Evolutionary conservation across 2,113 vertebrate genomes (phyloP), one percentile per base, ranked within the genome.

Genomic region (Myotis davidii): DNA sequence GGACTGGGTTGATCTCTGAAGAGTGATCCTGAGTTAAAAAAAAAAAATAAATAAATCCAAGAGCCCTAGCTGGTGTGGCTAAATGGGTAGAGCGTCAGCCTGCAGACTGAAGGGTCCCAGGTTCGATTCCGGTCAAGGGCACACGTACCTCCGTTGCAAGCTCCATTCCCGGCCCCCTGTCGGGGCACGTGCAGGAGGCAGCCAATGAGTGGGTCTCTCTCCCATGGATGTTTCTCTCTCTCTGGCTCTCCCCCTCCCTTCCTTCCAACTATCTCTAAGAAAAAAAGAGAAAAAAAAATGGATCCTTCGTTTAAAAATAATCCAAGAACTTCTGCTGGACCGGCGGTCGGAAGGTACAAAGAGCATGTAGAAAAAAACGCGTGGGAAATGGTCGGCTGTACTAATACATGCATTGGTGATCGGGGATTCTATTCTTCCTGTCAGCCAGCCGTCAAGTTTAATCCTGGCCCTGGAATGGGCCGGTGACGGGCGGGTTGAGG

Each of bases 381-480:
- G 27, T 86, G 65, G 59, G 64, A 96, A 97, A 97, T 93, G 85
- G 97, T 90, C 79, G 96, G 34, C 96, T 97, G 86, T 32, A 9
- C 45, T 45, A 11, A 10, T 1, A 32, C 65, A 14, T 94, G 90
- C 94, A 88, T 90, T 97, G 94, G 96, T 88, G 94, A 94, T 97
- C 95, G 97, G 93, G 94, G 94, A 81, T 94, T 98, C 97, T 97
- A 5, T 97, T 98, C 79, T 94, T 98, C 97, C 85, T 98, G 88
- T 98, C 96, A 96, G 14, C 1, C 96, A 98, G 97, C 96, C 97
- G 37, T 97, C 97, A 98, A 96, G 97, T 98, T 97, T 97, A 97
- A 97, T 98, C 97, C 97, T 67, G 69, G 72, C 76, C 78, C 70
- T 86, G 39, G 78, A 5, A 0, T 94, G 91, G 86, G 83, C 96